These are phyloP conservation scores for Promerops cafer DNA, from an alignment of 2,113 vertebrate genomes.

Conservation along the genomic window DNA sequence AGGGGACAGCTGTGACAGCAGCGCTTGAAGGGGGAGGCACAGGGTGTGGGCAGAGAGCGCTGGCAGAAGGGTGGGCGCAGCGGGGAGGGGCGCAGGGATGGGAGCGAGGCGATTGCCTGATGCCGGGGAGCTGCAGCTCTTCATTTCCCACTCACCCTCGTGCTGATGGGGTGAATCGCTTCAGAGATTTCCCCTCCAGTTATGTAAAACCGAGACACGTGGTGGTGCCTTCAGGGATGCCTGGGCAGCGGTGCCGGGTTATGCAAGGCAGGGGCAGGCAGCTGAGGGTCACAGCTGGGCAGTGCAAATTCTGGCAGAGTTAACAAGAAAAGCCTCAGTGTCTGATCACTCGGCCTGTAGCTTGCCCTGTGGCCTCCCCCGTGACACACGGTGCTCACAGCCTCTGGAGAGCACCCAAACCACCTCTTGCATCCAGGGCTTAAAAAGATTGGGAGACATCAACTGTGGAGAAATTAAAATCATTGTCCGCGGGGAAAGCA, in stretches of 20 bases:
- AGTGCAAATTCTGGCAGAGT: neutral
- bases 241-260: conserved; percentile 10
- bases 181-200: neutral
- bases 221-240: neutral
- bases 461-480: neutral
- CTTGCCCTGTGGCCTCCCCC: neutral
- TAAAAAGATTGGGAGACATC: neutral
- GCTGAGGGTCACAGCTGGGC: conserved; percentile 32
- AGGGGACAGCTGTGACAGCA: neutral
- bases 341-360: neutral
- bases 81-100: neutral
- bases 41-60: neutral
- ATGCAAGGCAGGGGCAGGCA: neutral
- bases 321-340: conserved; percentile 9
- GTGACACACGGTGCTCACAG: neutral
- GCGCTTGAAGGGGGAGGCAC: neutral
- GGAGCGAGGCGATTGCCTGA: neutral
- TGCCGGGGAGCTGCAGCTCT: neutral
- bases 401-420: neutral
- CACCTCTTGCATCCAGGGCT: neutral
- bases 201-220: neutral
- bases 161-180: neutral
- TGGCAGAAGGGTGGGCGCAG: neutral
- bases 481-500: neutral
- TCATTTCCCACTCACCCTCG: neutral